A percentile compares a stretch with the other conserved stretches of the same genome.
Evolutionary conservation across 2,113 vertebrate genomes (phyloP).

Genomic region (Circaetus cinerascens): DNA sequence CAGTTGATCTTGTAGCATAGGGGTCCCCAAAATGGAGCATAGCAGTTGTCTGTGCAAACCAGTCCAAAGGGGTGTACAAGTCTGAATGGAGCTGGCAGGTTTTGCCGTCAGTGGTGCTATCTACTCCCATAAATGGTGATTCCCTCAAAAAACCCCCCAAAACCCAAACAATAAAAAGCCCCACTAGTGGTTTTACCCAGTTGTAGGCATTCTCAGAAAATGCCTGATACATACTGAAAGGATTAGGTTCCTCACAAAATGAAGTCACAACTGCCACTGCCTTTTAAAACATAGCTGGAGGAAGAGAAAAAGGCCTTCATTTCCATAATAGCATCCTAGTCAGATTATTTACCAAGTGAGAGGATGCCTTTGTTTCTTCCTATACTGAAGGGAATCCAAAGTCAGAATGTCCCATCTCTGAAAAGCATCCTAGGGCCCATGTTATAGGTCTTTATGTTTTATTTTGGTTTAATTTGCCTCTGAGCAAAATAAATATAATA

Average conservation of each 20-base stretch:
- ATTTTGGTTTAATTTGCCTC: neutral
- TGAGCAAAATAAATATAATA: neutral
- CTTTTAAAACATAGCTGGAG: neutral
- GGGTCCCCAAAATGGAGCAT: neutral
- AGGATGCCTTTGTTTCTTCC: neutral
- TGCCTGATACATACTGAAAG: neutral
- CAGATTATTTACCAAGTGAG: neutral
- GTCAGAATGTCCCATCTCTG: neutral
- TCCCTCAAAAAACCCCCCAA: neutral
- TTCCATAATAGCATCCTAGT: neutral
- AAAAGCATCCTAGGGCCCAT: neutral
- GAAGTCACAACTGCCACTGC: neutral
- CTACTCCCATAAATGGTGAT: neutral
- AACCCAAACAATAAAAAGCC: neutral
- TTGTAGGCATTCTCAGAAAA: neutral
- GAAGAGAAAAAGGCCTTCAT: neutral
- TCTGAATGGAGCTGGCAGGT: neutral
- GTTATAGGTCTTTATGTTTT: neutral
- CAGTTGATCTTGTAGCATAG: neutral
- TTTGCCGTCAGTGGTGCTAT: neutral
- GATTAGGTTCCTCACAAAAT: neutral
- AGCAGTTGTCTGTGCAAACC: neutral
- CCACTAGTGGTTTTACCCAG: neutral
- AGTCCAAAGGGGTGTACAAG: neutral
- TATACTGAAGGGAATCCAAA: neutral